Evolutionary conservation across 1,140 invertebrate genomes (phyloP).

Genomic region (Augochlora pura): DNA sequence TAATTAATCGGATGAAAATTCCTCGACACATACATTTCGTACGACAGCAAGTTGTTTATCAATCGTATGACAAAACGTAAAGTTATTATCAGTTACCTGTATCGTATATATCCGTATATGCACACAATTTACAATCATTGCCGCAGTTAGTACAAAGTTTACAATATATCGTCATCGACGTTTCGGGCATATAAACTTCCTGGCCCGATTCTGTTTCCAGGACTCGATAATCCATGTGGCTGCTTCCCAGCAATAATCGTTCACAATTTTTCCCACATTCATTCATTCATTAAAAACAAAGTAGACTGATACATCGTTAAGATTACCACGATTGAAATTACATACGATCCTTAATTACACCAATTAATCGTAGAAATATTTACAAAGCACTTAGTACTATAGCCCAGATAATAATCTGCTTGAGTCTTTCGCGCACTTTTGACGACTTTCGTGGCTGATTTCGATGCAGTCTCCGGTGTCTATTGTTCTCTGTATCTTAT

Average conservation of each 20-base stretch:
- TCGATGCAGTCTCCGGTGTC: background rate
- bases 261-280: too few relatives aligned
- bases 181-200: background rate
- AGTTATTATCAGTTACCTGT: constrained; percentile 25
- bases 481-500: background rate
- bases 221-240: background rate
- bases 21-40: background rate
- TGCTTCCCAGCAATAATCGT: background rate
- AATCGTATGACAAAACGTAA: constrained; percentile 43
- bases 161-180: background rate
- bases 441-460: background rate
- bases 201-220: background rate
- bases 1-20: too few relatives aligned
- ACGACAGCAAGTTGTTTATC: constrained; percentile 33
- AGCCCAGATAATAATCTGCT: constrained; percentile 53
- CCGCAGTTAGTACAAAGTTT: constrained; percentile 25
- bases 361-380: constrained; percentile 32
- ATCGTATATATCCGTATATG: background rate
- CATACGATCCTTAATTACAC: constrained; percentile 5
- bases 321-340: constrained; percentile 5
- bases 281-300: background rate
- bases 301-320: background rate
- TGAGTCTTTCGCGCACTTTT: constrained; percentile 36
- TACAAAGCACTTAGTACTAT: constrained; percentile 44
- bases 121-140: constrained; percentile 42